Conservation (phyloP, 2,797 vertebrate genomes). For the Danio albolineatus region DNA sequence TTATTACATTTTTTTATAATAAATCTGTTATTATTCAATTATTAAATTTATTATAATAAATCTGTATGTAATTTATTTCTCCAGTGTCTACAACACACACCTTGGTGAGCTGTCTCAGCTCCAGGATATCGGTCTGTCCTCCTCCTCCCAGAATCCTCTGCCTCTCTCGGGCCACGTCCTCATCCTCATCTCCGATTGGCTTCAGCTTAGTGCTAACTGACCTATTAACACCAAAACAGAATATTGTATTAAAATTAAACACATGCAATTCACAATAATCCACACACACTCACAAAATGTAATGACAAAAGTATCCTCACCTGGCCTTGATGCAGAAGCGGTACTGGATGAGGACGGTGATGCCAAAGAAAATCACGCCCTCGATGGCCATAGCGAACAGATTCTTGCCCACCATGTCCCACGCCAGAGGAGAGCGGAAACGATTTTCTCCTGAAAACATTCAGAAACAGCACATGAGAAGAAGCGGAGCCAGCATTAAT, state of each 20-base stretch:
- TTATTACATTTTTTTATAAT: neutral
- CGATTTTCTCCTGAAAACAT: conserved; percentile 87
- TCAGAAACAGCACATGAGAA: conserved; percentile 4
- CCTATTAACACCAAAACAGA: conserved; percentile 70
- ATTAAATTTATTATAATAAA: neutral
- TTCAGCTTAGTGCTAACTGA: conserved; percentile 86
- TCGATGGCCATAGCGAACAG: conserved; percentile 98
- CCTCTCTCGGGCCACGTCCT: conserved; percentile 94
- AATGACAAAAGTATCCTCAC: conserved; percentile 68
- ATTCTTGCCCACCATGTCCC: conserved; percentile 97
- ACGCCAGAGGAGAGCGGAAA: conserved; percentile 94
- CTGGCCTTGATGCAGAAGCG: conserved; percentile 95
- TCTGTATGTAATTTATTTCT: too few species aligned
- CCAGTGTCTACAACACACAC: conserved; percentile 62
- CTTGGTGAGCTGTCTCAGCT: conserved; percentile 94
- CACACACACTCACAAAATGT: neutral
- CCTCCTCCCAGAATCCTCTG: conserved; percentile 92
- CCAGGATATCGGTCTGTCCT: conserved; percentile 92
- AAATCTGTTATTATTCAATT: too few species aligned
- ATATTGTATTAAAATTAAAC: too few species aligned
- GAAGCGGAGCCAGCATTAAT: conserved; percentile 10
- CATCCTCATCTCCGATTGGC: conserved; percentile 93
- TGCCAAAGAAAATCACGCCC: conserved; percentile 91
- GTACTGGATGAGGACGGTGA: conserved; percentile 96
- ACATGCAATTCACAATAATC: neutral